A percentile compares a stretch with the other conserved stretches of the same genome.
phyloP scores from a whole-genome alignment of 2,888 invertebrate species.

The Apodemia hepburni region DNA sequence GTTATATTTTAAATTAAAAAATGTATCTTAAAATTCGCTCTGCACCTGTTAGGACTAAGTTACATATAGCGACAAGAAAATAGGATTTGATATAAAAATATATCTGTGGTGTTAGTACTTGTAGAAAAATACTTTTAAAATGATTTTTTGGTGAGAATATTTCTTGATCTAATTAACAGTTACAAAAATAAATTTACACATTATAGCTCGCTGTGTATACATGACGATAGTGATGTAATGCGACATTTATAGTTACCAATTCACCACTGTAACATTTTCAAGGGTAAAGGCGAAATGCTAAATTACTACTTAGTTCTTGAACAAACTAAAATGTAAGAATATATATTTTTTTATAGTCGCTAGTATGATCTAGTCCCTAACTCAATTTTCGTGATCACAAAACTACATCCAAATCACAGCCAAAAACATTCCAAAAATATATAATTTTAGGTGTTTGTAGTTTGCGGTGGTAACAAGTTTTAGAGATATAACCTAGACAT shows the following conservation, averaged over 20 bases:
- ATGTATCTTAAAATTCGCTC: conserved; percentile 1
- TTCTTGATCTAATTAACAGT: no score
- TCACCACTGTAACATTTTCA: no score
- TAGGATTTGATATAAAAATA: background rate
- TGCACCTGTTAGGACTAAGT: background rate
- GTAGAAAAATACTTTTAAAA: no score
- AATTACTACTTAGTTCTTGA: no score
- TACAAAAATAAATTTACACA: no score
- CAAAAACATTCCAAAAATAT: conserved; percentile 54
- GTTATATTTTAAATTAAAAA: no score
- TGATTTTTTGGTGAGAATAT: no score
- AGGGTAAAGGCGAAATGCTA: no score
- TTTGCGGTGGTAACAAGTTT: conserved; percentile 20
- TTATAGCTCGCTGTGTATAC: no score
- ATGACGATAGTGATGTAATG: no score
- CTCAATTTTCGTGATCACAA: conserved; percentile 15
- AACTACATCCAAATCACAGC: conserved; percentile 60
- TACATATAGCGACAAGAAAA: background rate
- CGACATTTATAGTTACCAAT: no score
- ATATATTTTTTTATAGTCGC: conserved; percentile 3
- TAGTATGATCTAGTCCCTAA: conserved; percentile 36
- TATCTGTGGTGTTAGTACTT: no score
- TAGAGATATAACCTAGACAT: background rate
- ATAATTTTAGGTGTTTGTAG: conserved; percentile 27
- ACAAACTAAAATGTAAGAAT: background rate